Evolutionary conservation across 2,797 vertebrate species (phyloP), one percentile per base, ranked within the genome.

Genomic region (Hybognathus amarus): DNA sequence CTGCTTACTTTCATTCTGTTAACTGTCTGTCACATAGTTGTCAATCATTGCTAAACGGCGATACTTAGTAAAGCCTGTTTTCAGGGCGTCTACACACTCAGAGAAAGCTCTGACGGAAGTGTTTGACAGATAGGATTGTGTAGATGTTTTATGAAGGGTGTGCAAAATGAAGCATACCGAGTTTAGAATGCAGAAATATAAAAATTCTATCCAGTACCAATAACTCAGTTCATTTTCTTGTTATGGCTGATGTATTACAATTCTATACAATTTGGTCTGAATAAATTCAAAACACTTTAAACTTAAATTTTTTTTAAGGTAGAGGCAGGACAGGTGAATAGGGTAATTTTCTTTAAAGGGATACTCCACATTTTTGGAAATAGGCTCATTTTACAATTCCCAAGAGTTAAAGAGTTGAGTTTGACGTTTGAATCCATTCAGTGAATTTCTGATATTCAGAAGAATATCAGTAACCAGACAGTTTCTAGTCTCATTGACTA

Each of bases 11-110:
- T 79, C 10, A 15, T 47, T 50, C 6, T 6, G 30, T 40, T 47
- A 27, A 45, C 79, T 80, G 66, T 73, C 47, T 56, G 33, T 54
- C 77, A 79, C 47, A 13, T 52, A 33, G 33, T 38, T 42, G 24
- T 74, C 63, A 67, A 59, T 68, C 47, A 67, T 52, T 30, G n/a
- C 54, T 50, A 67, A 45, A 45, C 24, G 33, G 71, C 61, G 12
- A 74, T 64, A n/a, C 30, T 74, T 64, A 2, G 7, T 64, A 64
- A 59, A 33, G 17, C 20, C 30, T 64, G 59, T 47, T 75, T 75
- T 75, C n/a, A n/a, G 71, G 30, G 6, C 13, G 11, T 13, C 2
- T n/a, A n/a, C 30, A 36, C 18, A 36, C 10, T 2, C n/a, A 47
- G 69, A 47, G 15, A 71, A 73, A 73, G 7, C 73, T 76, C 22